Base-by-base conservation (phyloP, 2,888 invertebrate genomes). In the Anoplius nigerrimus region DNA sequence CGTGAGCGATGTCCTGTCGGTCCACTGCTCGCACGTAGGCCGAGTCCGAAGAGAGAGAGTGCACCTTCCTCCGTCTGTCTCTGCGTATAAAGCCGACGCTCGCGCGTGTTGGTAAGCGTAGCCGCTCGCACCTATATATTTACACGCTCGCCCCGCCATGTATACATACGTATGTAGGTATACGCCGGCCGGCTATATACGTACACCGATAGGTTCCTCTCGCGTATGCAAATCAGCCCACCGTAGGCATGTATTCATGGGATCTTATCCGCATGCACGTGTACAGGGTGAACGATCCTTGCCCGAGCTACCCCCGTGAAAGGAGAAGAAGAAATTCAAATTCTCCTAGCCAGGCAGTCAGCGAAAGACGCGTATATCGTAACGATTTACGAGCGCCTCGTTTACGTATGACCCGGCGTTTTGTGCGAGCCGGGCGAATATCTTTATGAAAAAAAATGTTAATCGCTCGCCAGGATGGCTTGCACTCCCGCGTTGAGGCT, bases 1-100 rank as follows among this genome's bases (percentile, higher is more conserved):
- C 84, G 81, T 85, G 85, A 87, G 83, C 84, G 79, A 86, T 85
- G 84, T 84, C 82, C 82, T 81, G 84, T 82, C 81, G 79, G 76
- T 78, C 78, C 78, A 69, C 67, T 64, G 71, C 75, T 84, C 73
- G 79, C 83, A 80, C 80, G 81, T 82, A 82, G 80, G 77, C 74
- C 64, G 72, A 63, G 70, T 69, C 66, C 51, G n/a, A n/a, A n/a
- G n/a, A n/a, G 56, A 57, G 56, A 71, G 70, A 69, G 57, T 68
- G 69, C 51, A 55, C 62, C 53, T 58, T 27, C 62, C 53, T 58
- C 16, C 34, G 24, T 16, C 6, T 63, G 34, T 48, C 11, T 6
- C 11, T 6, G 34, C 34, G 6, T 34, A 11, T 13, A 2, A 34
- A 6, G 11, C 11, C 34, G 34, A 34, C 60, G 58, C 53, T 34